These are phyloP conservation scores for Raphicerus campestris DNA, from an alignment of 2,113 vertebrate species.

Conservation along the genomic window DNA sequence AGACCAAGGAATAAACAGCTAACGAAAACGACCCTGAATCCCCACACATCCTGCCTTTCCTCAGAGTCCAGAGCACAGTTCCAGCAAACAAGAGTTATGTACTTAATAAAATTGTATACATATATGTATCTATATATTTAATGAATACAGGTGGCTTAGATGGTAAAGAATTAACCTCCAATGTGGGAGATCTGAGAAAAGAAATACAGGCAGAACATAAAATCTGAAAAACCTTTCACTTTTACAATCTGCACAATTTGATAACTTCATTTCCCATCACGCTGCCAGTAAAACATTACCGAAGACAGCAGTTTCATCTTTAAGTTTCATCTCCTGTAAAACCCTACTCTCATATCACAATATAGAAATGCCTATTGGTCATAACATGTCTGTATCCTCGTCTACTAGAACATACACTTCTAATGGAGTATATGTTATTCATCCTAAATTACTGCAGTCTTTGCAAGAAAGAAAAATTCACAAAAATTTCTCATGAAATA, in stretches of 20 bases:
- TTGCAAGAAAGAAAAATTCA: neutral
- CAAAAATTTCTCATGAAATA: neutral
- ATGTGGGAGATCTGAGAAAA: neutral
- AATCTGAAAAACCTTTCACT: neutral
- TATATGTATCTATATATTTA: neutral
- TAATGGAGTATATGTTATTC: neutral
- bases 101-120: neutral
- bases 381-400: accelerated
- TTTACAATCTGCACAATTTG: neutral
- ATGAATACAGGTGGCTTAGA: neutral
- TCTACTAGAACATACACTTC: neutral
- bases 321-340: neutral
- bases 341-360: neutral
- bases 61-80: neutral
- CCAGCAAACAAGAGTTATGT: neutral
- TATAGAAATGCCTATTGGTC: neutral
- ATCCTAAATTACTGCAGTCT: neutral
- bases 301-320: neutral
- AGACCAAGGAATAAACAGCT: neutral
- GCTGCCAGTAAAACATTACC: neutral
- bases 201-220: neutral
- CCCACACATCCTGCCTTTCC: neutral
- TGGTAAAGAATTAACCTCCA: neutral
- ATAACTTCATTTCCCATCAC: neutral
- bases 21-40: neutral